Conservation (phyloP, 2,113 vertebrate genomes). For the Pomatostomus ruficeps region DNA sequence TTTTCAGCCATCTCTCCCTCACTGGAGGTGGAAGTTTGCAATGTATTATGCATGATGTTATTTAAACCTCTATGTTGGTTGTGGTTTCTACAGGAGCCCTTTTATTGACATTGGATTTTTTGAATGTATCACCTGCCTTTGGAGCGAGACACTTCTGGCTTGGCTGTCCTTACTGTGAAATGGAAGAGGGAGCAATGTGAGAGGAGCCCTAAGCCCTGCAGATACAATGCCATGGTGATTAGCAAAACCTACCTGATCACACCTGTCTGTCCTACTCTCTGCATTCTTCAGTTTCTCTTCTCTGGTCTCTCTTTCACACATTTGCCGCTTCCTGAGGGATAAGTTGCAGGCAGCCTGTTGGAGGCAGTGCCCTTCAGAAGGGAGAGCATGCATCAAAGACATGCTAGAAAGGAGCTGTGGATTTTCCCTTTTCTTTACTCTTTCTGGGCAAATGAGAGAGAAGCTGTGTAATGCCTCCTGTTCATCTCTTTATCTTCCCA, state of each 20-base stretch:
- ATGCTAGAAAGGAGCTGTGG: background rate
- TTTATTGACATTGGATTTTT: background rate
- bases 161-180: background rate
- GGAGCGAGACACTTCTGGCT: background rate
- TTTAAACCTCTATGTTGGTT: background rate
- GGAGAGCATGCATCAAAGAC: background rate
- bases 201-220: background rate
- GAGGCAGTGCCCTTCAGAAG: background rate
- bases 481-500: background rate
- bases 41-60: conserved; percentile 45
- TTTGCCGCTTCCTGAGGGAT: background rate
- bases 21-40: background rate
- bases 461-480: background rate
- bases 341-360: background rate
- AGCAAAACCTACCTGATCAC: background rate
- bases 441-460: background rate
- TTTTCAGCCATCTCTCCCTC: background rate
- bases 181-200: background rate
- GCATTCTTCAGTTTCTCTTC: background rate
- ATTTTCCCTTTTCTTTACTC: background rate
- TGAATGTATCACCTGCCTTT: background rate
- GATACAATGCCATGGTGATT: background rate
- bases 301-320: background rate
- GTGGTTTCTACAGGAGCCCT: background rate
- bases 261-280: background rate